Evolutionary conservation across 2,888 invertebrate species (phyloP).

Genomic region (Hirudinaria manillensis): DNA sequence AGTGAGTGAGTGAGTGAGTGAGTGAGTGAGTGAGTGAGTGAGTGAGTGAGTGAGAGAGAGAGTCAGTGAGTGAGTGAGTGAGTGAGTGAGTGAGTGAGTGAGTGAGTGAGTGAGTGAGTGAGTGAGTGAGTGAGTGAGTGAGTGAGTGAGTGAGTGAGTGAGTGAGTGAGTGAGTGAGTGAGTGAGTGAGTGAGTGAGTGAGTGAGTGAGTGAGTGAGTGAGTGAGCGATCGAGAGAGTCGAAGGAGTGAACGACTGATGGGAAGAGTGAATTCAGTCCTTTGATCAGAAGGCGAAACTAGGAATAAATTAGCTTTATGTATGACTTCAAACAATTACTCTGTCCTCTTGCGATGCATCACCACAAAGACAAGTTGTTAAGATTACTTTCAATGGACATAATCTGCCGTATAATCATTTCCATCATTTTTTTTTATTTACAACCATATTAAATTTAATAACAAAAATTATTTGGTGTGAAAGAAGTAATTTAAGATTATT

Average conservation of each 20-base stretch:
- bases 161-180: conserved; percentile 7
- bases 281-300: too few relatives aligned
- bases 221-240: neutral
- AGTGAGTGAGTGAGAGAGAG: conserved; percentile 1
- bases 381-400: too few relatives aligned
- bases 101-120: conserved; percentile 7
- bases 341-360: too few relatives aligned
- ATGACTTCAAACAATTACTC: too few relatives aligned
- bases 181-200: conserved; percentile 7
- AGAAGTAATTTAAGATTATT: too few relatives aligned
- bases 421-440: too few relatives aligned
- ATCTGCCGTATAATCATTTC: too few relatives aligned
- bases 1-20: conserved; percentile 7
- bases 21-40: conserved; percentile 7
- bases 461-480: too few relatives aligned
- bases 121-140: conserved; percentile 7
- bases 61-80: conserved; percentile 3
- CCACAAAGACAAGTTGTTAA: too few relatives aligned
- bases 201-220: conserved; percentile 7
- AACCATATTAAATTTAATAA: too few relatives aligned
- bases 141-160: conserved; percentile 7
- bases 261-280: too few relatives aligned
- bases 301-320: too few relatives aligned
- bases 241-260: neutral
- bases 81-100: conserved; percentile 7